phyloP scores from a whole-genome alignment of 2,113 vertebrate species.

The Loxodonta africana region DNA sequence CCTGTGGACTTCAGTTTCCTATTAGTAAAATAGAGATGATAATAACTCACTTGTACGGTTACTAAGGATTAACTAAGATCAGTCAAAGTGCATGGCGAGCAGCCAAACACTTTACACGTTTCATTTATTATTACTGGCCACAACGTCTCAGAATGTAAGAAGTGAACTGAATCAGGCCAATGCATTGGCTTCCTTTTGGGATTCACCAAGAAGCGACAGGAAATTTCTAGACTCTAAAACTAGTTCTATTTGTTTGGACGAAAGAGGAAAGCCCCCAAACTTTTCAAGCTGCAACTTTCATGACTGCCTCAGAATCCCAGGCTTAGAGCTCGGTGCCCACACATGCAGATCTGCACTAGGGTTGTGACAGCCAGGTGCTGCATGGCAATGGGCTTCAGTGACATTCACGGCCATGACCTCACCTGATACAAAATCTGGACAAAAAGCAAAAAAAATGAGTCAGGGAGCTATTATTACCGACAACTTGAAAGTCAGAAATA shows the following conservation, averaged over 20 bases:
- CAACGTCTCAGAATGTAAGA: rapidly evolving
- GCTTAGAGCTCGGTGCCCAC: rapidly evolving
- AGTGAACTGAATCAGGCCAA: not conserved
- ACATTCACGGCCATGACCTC: slow-evolving; percentile 72
- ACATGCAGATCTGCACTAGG: rapidly evolving
- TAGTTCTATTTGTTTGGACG: not conserved
- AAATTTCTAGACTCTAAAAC: slow-evolving; percentile 47
- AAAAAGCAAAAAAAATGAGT: not conserved
- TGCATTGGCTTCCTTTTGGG: not conserved
- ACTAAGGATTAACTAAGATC: not conserved
- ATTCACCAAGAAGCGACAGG: not conserved
- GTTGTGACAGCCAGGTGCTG: not conserved
- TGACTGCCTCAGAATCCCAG: slow-evolving; percentile 21
- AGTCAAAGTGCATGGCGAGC: not conserved
- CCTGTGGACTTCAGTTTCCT: not conserved
- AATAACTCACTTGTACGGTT: not conserved
- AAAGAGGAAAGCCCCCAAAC: not conserved
- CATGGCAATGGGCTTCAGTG: slow-evolving; percentile 59
- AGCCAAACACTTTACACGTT: not conserved
- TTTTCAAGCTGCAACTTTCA: slow-evolving; percentile 54
- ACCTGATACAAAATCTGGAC: slow-evolving; percentile 66
- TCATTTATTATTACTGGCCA: not conserved
- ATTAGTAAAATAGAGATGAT: not conserved
- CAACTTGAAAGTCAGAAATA: slow-evolving; percentile 66
- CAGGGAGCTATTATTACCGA: slow-evolving; percentile 27